Evolutionary conservation across 2,113 vertebrate genomes (phyloP), one percentile per base, ranked within the genome.

Genomic region (Zapus hudsonius): DNA sequence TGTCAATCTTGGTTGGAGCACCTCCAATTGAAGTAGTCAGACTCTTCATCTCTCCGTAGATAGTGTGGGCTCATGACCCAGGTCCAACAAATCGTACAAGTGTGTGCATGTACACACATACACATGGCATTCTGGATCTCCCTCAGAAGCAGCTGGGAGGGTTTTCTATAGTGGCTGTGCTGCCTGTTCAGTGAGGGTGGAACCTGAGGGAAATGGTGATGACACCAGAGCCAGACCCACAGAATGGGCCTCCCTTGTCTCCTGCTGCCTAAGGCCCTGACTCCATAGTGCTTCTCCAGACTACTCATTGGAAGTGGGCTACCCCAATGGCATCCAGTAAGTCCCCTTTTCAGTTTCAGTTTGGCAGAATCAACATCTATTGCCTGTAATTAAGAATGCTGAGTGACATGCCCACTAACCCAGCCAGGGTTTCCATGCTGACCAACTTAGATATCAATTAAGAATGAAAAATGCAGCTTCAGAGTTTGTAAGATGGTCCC

Each of bases 401-500:
- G 23, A 38, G 12, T 44, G 80, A 29, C 1, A 23, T 0, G 2
- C 19, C 57, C 9, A 31, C 29, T 27, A 40, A 66, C 9, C n/a
- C n/a, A 78, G 72, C 36, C 91, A 42, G 40, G 69, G 44, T 20
- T 52, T 82, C 47, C 70, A 19, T 1, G 13, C 2, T 33, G 57
- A 33, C 64, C n/a, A 63, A 47, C 12, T 69, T 40, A 59, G 12
- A 7, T 13, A 66, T 23, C 59, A 75, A 7, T 1, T n/a, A 5
- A 55, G 79, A 59, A 73, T 23, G 38, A n/a, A 91, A 70, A 70
- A n/a, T 4, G 38, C 12, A 20, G 36, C 25, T 44, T 42, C 3
- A 10, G 17, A 72, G 36, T 25, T 57, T 2, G 23, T 9, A 2
- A 15, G 0, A 7, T 0, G 19, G 67, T 44, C 15, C 63, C 73